A percentile compares a stretch with the other conserved stretches of the same genome.
Evolutionary conservation across 53 echinoderm and acorn worm species (phyloP).

Genomic region (Astropecten irregularis): DNA sequence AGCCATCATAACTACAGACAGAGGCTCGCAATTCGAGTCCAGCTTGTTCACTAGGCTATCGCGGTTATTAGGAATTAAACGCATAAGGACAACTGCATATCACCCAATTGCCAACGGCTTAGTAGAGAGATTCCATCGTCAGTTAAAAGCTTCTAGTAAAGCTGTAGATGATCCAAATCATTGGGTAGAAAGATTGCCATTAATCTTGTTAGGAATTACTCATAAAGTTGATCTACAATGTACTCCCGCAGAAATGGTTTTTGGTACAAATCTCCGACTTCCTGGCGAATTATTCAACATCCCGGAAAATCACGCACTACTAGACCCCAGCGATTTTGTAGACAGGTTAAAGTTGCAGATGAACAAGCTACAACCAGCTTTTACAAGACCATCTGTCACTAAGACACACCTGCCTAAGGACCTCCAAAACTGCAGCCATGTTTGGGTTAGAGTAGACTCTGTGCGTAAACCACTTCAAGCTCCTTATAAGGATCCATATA

Average conservation of each 20-base stretch:
- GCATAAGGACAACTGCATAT: too few relatives aligned
- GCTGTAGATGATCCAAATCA: not conserved
- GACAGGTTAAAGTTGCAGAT: conserved; percentile 33
- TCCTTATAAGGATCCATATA: conserved; percentile 34
- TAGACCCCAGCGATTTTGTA: conserved; percentile 50
- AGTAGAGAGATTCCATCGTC: not conserved
- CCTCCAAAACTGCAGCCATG: not conserved
- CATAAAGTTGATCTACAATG: not conserved
- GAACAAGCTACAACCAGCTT: conserved; percentile 5
- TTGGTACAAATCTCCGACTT: not conserved
- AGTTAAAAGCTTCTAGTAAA: not conserved
- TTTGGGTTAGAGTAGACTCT: conserved; percentile 9
- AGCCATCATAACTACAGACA: too few relatives aligned
- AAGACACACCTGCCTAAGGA: not conserved
- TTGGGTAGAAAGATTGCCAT: not conserved
- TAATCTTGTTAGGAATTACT: not conserved
- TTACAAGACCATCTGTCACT: not conserved
- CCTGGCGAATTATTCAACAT: not conserved
- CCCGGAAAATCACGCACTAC: not conserved
- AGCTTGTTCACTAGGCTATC: too few relatives aligned
- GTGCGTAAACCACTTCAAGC: conserved; percentile 28
- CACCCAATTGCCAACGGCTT: too few relatives aligned
- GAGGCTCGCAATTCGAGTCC: too few relatives aligned
- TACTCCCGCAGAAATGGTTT: not conserved
- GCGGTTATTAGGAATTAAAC: too few relatives aligned